A percentile compares a stretch with the other conserved stretches of the same genome.
Evolutionary conservation across 2,797 vertebrate species (phyloP).

Genomic region (Acipenser ruthenus): DNA sequence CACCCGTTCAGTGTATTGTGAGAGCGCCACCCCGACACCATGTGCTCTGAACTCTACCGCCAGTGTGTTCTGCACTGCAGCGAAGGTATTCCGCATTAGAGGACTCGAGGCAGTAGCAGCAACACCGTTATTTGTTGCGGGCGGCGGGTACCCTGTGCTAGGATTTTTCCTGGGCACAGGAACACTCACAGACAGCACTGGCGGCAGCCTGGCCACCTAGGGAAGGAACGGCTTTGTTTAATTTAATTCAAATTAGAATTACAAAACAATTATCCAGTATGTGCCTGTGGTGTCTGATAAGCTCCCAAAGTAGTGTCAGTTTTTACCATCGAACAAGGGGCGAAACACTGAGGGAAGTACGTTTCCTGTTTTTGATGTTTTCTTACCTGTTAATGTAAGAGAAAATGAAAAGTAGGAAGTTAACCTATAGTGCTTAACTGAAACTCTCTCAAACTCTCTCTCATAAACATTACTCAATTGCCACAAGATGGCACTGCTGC

Average conservation of each 20-base stretch:
- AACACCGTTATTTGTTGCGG: conserved; percentile 24
- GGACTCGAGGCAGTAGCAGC: conserved; percentile 22
- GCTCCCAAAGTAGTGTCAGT: conserved; percentile 2
- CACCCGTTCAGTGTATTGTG: too few relatives aligned
- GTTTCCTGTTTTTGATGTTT: conserved; percentile 23
- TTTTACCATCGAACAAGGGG: conserved; percentile 50
- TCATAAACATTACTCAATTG: neutral
- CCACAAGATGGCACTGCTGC: conserved; percentile 31
- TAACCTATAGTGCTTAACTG: neutral
- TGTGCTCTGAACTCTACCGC: too few relatives aligned
- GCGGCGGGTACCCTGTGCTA: conserved; percentile 30
- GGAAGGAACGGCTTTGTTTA: neutral
- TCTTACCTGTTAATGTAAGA: conserved; percentile 32
- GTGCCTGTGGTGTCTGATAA: too few relatives aligned
- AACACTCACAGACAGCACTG: conserved; percentile 7
- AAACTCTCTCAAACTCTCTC: conserved; percentile 4
- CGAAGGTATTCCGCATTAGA: conserved; percentile 34
- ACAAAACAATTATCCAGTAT: too few relatives aligned
- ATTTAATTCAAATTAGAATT: neutral
- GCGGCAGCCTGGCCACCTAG: conserved; percentile 1
- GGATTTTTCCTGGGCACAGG: conserved; percentile 34
- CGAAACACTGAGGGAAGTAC: conserved; percentile 51
- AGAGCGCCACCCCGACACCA: too few relatives aligned
- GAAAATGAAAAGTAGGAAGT: conserved; percentile 10
- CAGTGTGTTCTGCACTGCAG: conserved; percentile 24